These are phyloP conservation scores for Cavia aperea DNA, from an alignment of 2,113 vertebrate species.

Conservation along the genomic window DNA sequence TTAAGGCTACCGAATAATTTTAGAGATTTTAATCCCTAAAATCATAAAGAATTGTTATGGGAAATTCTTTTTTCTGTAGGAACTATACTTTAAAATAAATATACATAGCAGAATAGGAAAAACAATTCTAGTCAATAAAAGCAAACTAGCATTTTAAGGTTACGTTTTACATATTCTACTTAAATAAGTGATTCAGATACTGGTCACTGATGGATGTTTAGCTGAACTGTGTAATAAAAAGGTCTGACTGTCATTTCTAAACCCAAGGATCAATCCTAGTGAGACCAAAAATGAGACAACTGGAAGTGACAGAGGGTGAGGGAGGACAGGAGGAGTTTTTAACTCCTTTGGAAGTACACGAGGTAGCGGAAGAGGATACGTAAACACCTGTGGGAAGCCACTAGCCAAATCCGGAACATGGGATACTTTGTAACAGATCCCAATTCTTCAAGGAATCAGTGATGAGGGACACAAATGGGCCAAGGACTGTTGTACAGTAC, in stretches of 20 bases:
- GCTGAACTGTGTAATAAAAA: neutral
- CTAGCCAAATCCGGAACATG: neutral
- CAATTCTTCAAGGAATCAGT: neutral
- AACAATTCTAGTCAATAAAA: constrained; percentile 22
- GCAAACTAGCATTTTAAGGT: neutral
- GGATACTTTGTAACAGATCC: neutral
- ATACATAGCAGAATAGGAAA: neutral
- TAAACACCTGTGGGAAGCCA: too few relatives aligned
- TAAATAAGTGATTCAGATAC: neutral
- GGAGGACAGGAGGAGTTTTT: neutral
- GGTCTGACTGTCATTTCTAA: neutral
- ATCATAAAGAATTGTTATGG: neutral
- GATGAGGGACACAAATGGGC: neutral
- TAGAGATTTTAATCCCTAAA: neutral
- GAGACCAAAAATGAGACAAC: neutral
- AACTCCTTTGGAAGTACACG: neutral
- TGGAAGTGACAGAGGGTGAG: neutral
- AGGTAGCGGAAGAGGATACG: neutral
- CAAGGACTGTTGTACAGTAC: neutral
- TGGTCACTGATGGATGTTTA: neutral
- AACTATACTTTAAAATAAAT: neutral
- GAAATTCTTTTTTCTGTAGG: neutral
- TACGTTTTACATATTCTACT: neutral
- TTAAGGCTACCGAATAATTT: neutral
- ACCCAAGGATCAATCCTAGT: neutral